Percentiles rank a stretch among this genome's conserved stretches.
Evolutionary conservation across 2,888 invertebrate genomes (phyloP).

Genomic region (Drosophila silvestris): DNA sequence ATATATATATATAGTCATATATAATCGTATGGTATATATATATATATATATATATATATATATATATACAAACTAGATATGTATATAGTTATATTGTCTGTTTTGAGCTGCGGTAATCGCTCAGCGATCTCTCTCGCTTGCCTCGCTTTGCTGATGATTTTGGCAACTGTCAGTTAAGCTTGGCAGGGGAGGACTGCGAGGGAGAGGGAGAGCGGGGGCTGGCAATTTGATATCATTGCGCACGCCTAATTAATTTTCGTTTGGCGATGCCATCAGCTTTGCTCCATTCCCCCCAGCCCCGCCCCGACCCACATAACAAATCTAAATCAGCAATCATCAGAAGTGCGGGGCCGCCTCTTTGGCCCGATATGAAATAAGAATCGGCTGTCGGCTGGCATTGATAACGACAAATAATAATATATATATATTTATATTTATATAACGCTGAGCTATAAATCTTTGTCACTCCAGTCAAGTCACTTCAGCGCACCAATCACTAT

Average conservation of each 20-base stretch:
- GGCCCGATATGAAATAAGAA: slow-evolving; percentile 53
- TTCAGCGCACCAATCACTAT: slow-evolving; percentile 41
- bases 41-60: slow-evolving; percentile 10
- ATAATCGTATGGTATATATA: no score
- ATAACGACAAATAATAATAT: slow-evolving; percentile 30
- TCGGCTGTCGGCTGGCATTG: slow-evolving; percentile 52
- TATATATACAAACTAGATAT: slow-evolving; percentile 4
- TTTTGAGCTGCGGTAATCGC: slow-evolving; percentile 39
- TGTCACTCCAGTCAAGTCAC: slow-evolving; percentile 51
- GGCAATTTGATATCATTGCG: slow-evolving; percentile 42
- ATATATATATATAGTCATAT: background rate
- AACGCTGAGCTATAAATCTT: slow-evolving; percentile 62
- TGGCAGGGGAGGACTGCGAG: background rate
- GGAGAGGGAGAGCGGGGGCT: background rate
- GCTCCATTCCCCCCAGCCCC: slow-evolving; percentile 42
- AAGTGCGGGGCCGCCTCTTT: slow-evolving; percentile 22
- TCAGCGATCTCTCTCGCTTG: slow-evolving; percentile 38
- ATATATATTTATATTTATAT: background rate
- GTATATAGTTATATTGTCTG: slow-evolving; percentile 41
- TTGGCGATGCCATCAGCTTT: slow-evolving; percentile 57
- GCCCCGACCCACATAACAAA: slow-evolving; percentile 10
- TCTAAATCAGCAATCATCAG: slow-evolving; percentile 57
- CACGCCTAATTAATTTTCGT: slow-evolving; percentile 64
- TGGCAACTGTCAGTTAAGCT: slow-evolving; percentile 37
- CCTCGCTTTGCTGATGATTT: slow-evolving; percentile 57